A percentile compares a stretch with the other conserved stretches of the same genome.
Evolutionary conservation across 2,888 invertebrate species (phyloP).

Genomic region (Tryphoninae sp.): DNA sequence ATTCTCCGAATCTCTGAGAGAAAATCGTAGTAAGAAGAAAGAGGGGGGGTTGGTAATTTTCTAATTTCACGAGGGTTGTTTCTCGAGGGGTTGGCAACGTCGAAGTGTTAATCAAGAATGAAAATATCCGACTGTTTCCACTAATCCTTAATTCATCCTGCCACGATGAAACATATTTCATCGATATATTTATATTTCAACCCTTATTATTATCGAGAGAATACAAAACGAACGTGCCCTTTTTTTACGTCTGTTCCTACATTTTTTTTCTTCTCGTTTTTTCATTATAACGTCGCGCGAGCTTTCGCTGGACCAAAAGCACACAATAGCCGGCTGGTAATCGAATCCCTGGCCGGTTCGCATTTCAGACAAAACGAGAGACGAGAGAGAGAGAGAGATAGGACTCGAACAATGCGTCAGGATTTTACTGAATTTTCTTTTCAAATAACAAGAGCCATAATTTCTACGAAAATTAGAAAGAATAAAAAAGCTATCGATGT

Average conservation of each 20-base stretch:
- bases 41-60: slow-evolving; percentile 11
- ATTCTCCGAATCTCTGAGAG: background rate
- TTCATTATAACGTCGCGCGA: slow-evolving; percentile 31
- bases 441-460: too few relatives aligned
- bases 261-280: slow-evolving; percentile 25
- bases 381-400: background rate
- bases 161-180: slow-evolving; percentile 1
- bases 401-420: too few relatives aligned
- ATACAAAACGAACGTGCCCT: slow-evolving; percentile 7
- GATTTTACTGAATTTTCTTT: too few relatives aligned
- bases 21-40: background rate
- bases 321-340: slow-evolving; percentile 43
- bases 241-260: slow-evolving; percentile 16
- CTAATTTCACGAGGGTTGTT: slow-evolving; percentile 12
- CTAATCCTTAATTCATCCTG: slow-evolving; percentile 31
- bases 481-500: too few relatives aligned
- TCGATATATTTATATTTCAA: background rate
- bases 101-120: slow-evolving; percentile 42
- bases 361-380: slow-evolving; percentile 19
- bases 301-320: slow-evolving; percentile 16
- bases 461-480: too few relatives aligned
- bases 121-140: slow-evolving; percentile 43
- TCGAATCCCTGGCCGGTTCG: slow-evolving; percentile 36
- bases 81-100: slow-evolving; percentile 7
- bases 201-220: background rate